Percentiles rank a stretch among this genome's conserved stretches.
Conservation (phyloP, 2,797 vertebrate genomes). For the Iguana delicatissima region DNA sequence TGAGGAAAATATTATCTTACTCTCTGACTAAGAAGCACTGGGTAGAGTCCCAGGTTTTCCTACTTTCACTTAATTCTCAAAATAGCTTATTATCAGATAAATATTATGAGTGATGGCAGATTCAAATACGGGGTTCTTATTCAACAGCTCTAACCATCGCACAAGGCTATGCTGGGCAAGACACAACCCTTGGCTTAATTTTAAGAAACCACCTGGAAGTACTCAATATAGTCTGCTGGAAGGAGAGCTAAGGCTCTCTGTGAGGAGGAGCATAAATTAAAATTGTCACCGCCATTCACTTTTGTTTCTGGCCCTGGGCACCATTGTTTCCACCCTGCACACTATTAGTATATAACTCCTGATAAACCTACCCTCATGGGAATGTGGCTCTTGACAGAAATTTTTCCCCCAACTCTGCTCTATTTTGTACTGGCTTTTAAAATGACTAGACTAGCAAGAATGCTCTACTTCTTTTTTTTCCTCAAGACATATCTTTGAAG, state of each 20-base stretch:
- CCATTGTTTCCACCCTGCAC: too few species aligned
- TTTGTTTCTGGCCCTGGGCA: too few species aligned
- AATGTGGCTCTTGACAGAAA: too few species aligned
- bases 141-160: not conserved
- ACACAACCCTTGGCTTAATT: too few species aligned
- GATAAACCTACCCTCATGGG: too few species aligned
- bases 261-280: too few species aligned
- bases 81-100: not conserved
- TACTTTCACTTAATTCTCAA: not conserved
- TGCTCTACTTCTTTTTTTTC: not conserved
- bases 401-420: too few species aligned
- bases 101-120: not conserved
- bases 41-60: not conserved
- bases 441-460: not conserved
- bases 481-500: not conserved
- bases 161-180: too few species aligned
- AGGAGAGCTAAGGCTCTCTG: not conserved
- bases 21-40: not conserved
- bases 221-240: not conserved
- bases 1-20: not conserved
- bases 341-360: too few species aligned
- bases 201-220: not conserved
- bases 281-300: too few species aligned
- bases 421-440: not conserved
- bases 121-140: not conserved